Evolutionary conservation across 2,113 vertebrate genomes (phyloP), one percentile per base, ranked within the genome.

Genomic region (Seriola rivoliana): DNA sequence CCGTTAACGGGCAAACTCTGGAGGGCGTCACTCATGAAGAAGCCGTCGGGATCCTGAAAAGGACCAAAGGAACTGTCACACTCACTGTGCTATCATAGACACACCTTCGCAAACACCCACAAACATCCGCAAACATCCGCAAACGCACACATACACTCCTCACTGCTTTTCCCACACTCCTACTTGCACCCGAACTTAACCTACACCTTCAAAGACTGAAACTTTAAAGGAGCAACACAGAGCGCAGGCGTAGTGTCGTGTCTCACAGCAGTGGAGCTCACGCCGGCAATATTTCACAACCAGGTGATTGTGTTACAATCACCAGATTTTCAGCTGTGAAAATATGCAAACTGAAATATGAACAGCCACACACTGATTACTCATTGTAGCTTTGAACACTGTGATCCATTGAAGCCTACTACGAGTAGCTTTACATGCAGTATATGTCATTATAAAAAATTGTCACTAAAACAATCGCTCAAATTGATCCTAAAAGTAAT

Each of bases 21-120:
- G 98, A 99, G 84, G 97, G 97, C 0, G 97, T 98, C 21, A 99
- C 97, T 16, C 98, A 99, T 0, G 98, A 99, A 91, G 98, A 99
- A 85, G 98, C 98, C 0, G 98, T 99, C 2, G 94, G 96, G 82
- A 97, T 98, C 90, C 94, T 99, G 81, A 99, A 99, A 90, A 95
- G 96, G 89, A 99, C 98, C 85, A 99, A 98, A 94, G 98, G 98
- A 91, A 94, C 94, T 0, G 97, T 99, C 82, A 98, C 97, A 1
- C 92, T 99, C 71, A 97, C 96, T 67, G 96, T 99, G 80, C 92
- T 99, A 3, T 99, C 98, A 0, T 99, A 95, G 96, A 78, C 63
- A 34, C 23, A 42, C 62, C 58, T 1, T 44, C 11, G n/a, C 55
- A 58, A 36, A 81, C 65, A 57, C n/a, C 3, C 62, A 23, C 12